A percentile compares a stretch with the other conserved stretches of the same genome.
Conservation (phyloP, 2,113 vertebrate genomes). For the Aegotheles bennettii region DNA sequence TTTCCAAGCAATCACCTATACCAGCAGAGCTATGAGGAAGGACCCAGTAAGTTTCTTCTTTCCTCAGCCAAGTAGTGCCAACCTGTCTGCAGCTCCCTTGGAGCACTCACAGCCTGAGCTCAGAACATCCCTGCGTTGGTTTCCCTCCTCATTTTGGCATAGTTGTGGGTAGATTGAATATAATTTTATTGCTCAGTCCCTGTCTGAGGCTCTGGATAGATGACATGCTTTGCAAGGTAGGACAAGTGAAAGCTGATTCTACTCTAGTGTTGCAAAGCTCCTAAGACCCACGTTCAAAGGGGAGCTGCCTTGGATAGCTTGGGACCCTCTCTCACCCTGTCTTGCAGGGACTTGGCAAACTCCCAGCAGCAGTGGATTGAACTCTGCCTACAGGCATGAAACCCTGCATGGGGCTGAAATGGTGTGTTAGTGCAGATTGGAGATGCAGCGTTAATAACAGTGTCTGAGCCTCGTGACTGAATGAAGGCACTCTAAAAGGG, state of each 20-base stretch:
- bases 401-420: background rate
- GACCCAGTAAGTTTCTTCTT: background rate
- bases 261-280: background rate
- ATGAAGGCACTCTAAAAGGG: background rate
- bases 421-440: background rate
- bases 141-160: background rate
- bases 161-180: background rate
- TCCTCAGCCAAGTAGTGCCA: background rate
- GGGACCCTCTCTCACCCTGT: background rate
- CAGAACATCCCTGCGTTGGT: background rate
- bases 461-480: background rate
- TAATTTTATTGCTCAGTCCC: background rate
- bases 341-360: background rate
- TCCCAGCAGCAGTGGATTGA: background rate
- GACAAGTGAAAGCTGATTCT: background rate
- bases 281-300: background rate
- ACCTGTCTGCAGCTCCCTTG: background rate
- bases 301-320: background rate
- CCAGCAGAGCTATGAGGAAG: background rate
- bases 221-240: background rate
- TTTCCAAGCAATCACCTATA: background rate
- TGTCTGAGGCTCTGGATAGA: background rate
- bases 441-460: background rate
- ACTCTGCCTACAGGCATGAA: background rate
- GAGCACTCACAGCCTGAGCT: fast-evolving